Evolutionary conservation across 2,797 vertebrate species (phyloP).

Genomic region (Odontamblyopus rebecca): DNA sequence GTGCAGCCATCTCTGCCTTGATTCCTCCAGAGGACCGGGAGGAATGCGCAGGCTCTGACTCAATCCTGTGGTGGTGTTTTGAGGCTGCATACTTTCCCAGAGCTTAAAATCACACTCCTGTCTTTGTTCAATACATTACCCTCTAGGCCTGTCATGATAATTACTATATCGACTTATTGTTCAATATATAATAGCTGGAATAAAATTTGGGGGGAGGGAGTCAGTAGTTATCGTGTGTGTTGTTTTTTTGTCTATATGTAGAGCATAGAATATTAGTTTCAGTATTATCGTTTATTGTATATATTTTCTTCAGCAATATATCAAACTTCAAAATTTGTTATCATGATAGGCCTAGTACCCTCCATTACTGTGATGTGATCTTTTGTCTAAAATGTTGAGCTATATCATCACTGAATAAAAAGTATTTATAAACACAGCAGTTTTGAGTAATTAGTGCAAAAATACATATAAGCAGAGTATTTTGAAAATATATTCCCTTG

Average conservation of each 20-base stretch:
- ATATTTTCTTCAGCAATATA: too few relatives aligned
- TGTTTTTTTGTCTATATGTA: too few relatives aligned
- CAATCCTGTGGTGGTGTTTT: too few relatives aligned
- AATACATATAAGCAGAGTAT: background rate
- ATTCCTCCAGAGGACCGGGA: conserved; percentile 67
- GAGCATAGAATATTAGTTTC: background rate
- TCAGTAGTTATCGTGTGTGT: too few relatives aligned
- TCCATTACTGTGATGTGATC: background rate
- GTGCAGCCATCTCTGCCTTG: conserved; percentile 65
- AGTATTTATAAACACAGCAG: background rate
- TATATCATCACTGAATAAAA: background rate
- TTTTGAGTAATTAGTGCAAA: background rate
- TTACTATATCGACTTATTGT: too few relatives aligned
- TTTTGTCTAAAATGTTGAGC: background rate
- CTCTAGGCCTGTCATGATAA: too few relatives aligned
- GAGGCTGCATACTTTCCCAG: background rate
- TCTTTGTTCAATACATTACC: conserved; percentile 8
- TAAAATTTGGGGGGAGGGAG: too few relatives aligned
- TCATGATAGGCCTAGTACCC: too few relatives aligned
- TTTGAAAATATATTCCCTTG: background rate
- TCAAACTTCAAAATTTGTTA: too few relatives aligned
- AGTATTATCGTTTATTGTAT: conserved; percentile 54
- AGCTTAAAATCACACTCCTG: conserved; percentile 21
- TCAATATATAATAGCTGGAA: too few relatives aligned
- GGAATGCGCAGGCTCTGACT: conserved; percentile 53